These are phyloP conservation scores for Platycheirus rosarum DNA, from an alignment of 2,888 invertebrate genomes.

Conservation along the genomic window DNA sequence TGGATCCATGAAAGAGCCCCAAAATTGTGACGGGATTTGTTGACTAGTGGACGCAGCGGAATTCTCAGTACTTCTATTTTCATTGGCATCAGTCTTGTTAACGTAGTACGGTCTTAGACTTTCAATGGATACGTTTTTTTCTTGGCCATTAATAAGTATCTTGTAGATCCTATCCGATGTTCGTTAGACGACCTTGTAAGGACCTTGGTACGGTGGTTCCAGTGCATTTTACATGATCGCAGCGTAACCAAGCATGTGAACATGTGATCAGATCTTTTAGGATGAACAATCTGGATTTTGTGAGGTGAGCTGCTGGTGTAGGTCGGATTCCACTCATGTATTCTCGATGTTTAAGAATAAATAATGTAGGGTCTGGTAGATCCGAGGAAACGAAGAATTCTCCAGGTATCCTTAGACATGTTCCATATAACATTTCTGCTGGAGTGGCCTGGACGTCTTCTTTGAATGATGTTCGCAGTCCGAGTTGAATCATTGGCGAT, in stretches of 20 bases:
- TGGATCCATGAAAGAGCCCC: not conserved
- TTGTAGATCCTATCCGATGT: not conserved
- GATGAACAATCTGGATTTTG: slow-evolving; percentile 4
- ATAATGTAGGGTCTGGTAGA: not conserved
- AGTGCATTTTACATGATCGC: slow-evolving; percentile 1
- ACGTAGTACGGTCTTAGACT: not conserved
- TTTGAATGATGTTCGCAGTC: slow-evolving; percentile 14
- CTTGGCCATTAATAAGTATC: not conserved
- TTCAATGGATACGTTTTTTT: not conserved
- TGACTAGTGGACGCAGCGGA: not conserved
- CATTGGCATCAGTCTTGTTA: not conserved
- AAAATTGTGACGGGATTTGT: not conserved
- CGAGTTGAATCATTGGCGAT: slow-evolving; percentile 10
- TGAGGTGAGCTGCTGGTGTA: slow-evolving; percentile 27
- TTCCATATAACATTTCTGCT: slow-evolving; percentile 39
- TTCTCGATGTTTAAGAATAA: slow-evolving; percentile 11
- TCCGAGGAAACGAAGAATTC: slow-evolving; percentile 15
- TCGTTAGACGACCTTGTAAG: not conserved
- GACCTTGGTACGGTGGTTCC: not conserved
- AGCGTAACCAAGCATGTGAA: not conserved
- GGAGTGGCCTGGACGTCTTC: slow-evolving; percentile 21
- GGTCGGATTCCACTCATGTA: slow-evolving; percentile 1
- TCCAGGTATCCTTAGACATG: slow-evolving; percentile 13
- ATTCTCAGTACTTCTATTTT: too few relatives aligned
- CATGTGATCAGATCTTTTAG: not conserved